A percentile compares a stretch with the other conserved stretches of the same genome.
Conservation (phyloP, 1,140 invertebrate genomes). For the Cherax quadricarinatus region DNA sequence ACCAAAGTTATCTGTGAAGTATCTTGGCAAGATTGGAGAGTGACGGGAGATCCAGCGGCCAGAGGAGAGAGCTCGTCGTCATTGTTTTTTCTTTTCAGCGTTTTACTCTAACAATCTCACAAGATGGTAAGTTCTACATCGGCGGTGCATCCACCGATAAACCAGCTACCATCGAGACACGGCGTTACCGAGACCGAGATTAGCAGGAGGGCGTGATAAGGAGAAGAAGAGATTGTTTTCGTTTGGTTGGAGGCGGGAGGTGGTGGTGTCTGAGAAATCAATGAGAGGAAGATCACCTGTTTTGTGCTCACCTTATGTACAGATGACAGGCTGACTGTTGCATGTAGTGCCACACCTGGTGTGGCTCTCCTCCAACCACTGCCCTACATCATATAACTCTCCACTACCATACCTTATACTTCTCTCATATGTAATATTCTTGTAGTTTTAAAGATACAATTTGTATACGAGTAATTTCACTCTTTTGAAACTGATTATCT, state of each 20-base stretch:
- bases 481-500: too few species aligned
- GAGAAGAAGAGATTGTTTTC: constrained; percentile 27
- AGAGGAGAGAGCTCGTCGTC: constrained; percentile 14
- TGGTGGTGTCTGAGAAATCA: constrained; percentile 10
- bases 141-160: too few species aligned
- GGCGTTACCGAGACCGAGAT: neutral
- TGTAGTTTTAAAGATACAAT: too few species aligned
- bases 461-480: too few species aligned
- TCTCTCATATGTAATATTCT: too few species aligned
- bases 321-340: neutral
- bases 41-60: constrained; percentile 10
- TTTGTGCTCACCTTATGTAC: neutral
- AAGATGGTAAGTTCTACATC: neutral
- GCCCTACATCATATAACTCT: too few species aligned
- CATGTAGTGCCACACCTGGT: neutral
- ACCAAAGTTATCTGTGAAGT: neutral
- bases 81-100: constrained; percentile 34
- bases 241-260: neutral
- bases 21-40: neutral
- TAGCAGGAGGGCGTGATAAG: neutral
- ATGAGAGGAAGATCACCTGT: constrained; percentile 39
- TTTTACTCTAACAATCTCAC: neutral
- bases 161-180: neutral
- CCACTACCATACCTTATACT: too few species aligned
- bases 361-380: too few species aligned